Conservation (phyloP, 2,888 invertebrate species). For the Melinaea menophilus region DNA sequence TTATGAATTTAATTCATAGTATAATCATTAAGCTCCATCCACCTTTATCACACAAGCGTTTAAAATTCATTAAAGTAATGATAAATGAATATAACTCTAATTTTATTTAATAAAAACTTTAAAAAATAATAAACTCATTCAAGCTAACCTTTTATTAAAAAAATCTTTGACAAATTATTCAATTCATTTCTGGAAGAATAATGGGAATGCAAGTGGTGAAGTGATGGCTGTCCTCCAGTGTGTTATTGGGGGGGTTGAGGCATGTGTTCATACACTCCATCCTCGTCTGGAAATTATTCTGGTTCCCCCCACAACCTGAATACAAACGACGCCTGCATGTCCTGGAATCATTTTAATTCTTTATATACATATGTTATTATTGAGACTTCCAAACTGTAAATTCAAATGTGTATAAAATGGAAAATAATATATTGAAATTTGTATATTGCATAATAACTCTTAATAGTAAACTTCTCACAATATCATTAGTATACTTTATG, state of each 20-base stretch:
- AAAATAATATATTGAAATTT: too few relatives aligned
- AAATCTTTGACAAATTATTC: constrained; percentile 8
- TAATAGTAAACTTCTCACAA: too few relatives aligned
- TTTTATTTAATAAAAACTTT: background rate
- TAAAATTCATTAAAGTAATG: too few relatives aligned
- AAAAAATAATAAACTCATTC: background rate
- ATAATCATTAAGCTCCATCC: too few relatives aligned
- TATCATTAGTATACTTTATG: too few relatives aligned
- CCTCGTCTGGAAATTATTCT: constrained; percentile 59
- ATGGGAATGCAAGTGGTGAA: constrained; percentile 41
- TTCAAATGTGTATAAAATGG: too few relatives aligned
- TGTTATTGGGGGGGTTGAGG: constrained; percentile 46
- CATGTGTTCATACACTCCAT: constrained; percentile 51
- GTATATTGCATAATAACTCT: too few relatives aligned
- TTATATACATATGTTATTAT: background rate
- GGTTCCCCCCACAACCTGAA: constrained; percentile 67
- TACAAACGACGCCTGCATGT: constrained; percentile 54
- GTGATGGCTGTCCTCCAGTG: constrained; percentile 32
- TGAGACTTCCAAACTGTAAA: too few relatives aligned
- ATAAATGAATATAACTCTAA: background rate
- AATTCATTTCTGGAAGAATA: constrained; percentile 29
- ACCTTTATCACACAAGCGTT: too few relatives aligned
- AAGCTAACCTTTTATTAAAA: background rate
- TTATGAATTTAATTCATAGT: too few relatives aligned
- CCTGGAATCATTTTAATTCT: constrained; percentile 37